phyloP scores from a whole-genome alignment of 2,888 invertebrate species.

The Nemotelus nigrinus region DNA sequence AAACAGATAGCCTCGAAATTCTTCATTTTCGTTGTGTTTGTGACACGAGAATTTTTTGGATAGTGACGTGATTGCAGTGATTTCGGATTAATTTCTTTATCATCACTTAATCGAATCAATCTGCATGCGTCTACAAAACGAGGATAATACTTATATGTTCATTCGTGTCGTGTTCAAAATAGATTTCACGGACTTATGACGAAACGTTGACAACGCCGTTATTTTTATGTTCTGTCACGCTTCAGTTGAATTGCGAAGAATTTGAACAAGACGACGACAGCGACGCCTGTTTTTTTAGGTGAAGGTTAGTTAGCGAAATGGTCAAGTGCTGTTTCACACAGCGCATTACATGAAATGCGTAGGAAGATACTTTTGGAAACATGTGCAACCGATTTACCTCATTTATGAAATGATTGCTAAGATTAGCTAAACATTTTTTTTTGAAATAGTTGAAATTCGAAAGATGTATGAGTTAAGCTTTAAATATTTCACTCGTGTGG shows the following conservation, averaged over 20 bases:
- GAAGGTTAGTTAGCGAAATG: neutral
- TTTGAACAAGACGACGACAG: neutral
- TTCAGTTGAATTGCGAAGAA: neutral
- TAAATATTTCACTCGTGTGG: too few relatives aligned
- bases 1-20: too few relatives aligned
- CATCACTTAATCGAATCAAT: neutral
- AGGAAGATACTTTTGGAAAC: neutral
- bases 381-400: neutral
- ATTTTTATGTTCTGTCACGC: slow-evolving; percentile 4
- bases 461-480: too few relatives aligned
- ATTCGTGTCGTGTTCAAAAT: neutral
- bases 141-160: neutral
- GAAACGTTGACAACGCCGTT: neutral
- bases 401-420: neutral
- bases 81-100: neutral
- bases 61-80: too few relatives aligned
- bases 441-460: too few relatives aligned
- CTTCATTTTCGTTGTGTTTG: too few relatives aligned
- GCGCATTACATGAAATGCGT: neutral
- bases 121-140: neutral
- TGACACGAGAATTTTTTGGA: too few relatives aligned
- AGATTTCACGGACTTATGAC: slow-evolving; percentile 17
- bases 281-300: slow-evolving; percentile 16
- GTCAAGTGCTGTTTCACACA: neutral
- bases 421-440: too few relatives aligned